Evolutionary conservation across 2,797 vertebrate species (phyloP).

Genomic region (Sorex maritimensis): DNA sequence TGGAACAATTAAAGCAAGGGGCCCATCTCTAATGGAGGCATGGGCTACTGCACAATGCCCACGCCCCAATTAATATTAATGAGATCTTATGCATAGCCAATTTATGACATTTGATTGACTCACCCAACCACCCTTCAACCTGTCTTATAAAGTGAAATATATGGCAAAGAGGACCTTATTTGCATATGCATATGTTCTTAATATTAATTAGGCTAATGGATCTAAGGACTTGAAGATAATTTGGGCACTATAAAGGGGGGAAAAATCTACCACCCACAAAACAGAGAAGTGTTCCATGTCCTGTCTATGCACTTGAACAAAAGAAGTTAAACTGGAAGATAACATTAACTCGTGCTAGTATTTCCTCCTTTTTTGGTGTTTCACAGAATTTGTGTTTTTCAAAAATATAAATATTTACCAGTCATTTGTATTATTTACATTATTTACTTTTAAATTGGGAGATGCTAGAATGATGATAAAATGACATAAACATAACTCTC

Average conservation of each 20-base stretch:
- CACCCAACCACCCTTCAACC: conserved; percentile 90
- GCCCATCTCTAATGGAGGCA: conserved; percentile 90
- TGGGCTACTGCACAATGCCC: conserved; percentile 90
- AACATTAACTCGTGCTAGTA: conserved; percentile 67
- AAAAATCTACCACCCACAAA: conserved; percentile 76
- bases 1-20: conserved; percentile 88
- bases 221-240: conserved; percentile 88
- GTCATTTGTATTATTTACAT: conserved; percentile 76
- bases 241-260: conserved; percentile 81
- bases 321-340: conserved; percentile 83
- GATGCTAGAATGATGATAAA: conserved; percentile 74
- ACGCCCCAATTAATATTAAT: conserved; percentile 92
- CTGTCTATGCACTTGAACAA: conserved; percentile 81
- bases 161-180: conserved; percentile 87
- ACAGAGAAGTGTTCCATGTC: conserved; percentile 75
- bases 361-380: conserved; percentile 75
- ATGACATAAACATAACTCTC: conserved; percentile 74
- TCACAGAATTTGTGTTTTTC: background rate
- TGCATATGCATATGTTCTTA: conserved; percentile 92
- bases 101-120: conserved; percentile 92
- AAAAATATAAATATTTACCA: conserved; percentile 79
- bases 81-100: conserved; percentile 90
- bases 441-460: conserved; percentile 83
- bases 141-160: conserved; percentile 91
- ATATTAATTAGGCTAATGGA: conserved; percentile 92